Evolutionary conservation across 2,113 vertebrate species (phyloP), one percentile per base, ranked within the genome.

Genomic region (Mohoua ochrocephala): DNA sequence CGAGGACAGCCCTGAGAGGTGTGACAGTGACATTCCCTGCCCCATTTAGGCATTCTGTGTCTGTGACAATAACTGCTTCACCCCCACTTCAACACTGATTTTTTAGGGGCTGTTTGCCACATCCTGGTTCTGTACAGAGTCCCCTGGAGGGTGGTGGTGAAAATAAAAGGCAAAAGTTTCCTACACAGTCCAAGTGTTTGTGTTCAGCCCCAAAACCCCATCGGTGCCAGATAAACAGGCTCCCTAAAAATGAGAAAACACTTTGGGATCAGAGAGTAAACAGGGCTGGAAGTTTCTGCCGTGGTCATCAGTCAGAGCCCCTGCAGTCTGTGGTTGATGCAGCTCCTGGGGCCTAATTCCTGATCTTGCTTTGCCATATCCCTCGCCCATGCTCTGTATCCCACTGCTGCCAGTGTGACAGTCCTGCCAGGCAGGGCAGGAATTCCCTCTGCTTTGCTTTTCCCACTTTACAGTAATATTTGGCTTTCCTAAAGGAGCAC

Each of bases 1-100:
- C 7, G 68, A 77, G 69, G 93, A 86, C 70, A 67, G 87, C 75
- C 53, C 90, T 44, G 17, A 20, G 91, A 96, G 95, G 92, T 90
- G 95, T 8, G 80, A 83, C 90, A 84, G 69, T 59, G 85, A 83
- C 87, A 73, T 85, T 90, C 84, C 56, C 93, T 94, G 65, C 81
- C 95, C 71, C 93, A 12, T 91, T 94, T 95, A 93, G 93, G 70
- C 90, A 77, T 67, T 54, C 67, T 16, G 59, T 20, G 85, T 23
- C 81, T 76, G 53, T 76, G 67, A 63, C 84, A 93, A 49, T 26
- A 53, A 74, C 28, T 75, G 77, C 42, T 52, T 75, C 41, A 75
- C 27, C 45, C 27, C 31, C 52, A 23, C 35, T 23, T n/a, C 70
- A 77, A 44, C 13, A 9, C 15, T 4, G 49, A 53, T 45, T 77